Evolutionary conservation across 2,113 vertebrate species (phyloP), one percentile per base, ranked within the genome.

Genomic region (Rhipidura dahli): DNA sequence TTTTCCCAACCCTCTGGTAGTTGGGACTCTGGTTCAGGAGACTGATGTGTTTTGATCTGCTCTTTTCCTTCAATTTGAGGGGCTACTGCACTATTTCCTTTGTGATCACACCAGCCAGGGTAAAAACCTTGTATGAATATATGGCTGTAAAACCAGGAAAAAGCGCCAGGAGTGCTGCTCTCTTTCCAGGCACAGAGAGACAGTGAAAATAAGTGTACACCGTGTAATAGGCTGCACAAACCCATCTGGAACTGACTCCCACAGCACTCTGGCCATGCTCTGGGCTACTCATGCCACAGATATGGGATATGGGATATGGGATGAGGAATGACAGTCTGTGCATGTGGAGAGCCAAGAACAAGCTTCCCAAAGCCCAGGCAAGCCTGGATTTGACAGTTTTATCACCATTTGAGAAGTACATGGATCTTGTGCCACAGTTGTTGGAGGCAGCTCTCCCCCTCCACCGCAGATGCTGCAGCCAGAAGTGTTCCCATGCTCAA

Each of bases 21-120:
- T 0, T 93, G 73, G 76, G 63, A 89, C 24, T 17, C 57, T 37
- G 65, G 68, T 40, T 78, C 86, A 73, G 57, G 33, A 84, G 53
- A 70, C 54, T 42, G 49, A 82, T 61, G 37, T 78, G 61, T 85
- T 93, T 90, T 77, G 76, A 78, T 70, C 91, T 89, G 53, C 54
- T 90, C 44, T 78, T 96, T 94, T 83, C 60, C 42, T 70, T 91
- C 66, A 24, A 9, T 89, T 72, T 42, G 45, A 85, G 51, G 70
- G 57, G 76, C 81, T 93, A 59, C 87, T 95, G 92, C 70, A 37
- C 57, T 68, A 44, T 75, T 94, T 85, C 94, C 56, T 85, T 77
- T 66, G 33, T 80, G 75, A 90, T 90, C 81, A 64, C 80, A 90
- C 53, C 72, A 80, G 53, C 61, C 35, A 77, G 73, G n/a, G 33